These are phyloP conservation scores for Orchestia grillus DNA, from an alignment of 1,140 invertebrate genomes.

Conservation along the genomic window DNA sequence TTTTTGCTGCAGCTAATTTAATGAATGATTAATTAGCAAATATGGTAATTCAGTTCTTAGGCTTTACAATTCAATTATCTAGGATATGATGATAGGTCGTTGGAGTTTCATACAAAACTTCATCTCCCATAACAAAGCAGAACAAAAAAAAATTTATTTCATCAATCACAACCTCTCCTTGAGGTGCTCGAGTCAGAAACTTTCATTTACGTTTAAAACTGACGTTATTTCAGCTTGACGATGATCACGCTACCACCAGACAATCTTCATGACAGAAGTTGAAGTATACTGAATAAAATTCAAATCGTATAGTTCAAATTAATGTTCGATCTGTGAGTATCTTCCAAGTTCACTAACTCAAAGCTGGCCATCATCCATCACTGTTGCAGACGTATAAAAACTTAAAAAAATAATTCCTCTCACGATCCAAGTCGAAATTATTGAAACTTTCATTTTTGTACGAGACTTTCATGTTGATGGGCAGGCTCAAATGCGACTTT, in stretches of 20 bases:
- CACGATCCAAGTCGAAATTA: background rate
- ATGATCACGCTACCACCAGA: background rate
- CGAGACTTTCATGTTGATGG: background rate
- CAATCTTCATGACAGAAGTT: background rate
- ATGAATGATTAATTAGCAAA: too few relatives aligned
- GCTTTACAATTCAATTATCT: too few relatives aligned
- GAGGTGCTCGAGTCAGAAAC: background rate
- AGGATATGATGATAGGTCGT: too few relatives aligned
- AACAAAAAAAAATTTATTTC: too few relatives aligned
- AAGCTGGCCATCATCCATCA: background rate
- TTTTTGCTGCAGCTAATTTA: too few relatives aligned
- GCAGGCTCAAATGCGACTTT: background rate
- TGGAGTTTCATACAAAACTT: too few relatives aligned
- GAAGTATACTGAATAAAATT: background rate
- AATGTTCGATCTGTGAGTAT: background rate
- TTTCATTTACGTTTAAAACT: background rate
- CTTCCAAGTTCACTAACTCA: background rate
- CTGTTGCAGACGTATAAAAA: background rate
- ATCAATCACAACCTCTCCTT: background rate
- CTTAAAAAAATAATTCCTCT: background rate
- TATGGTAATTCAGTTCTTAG: too few relatives aligned
- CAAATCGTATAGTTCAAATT: background rate
- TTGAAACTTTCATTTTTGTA: background rate
- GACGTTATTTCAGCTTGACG: background rate
- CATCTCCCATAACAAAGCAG: too few relatives aligned